phyloP scores from a whole-genome alignment of 2,797 vertebrate genomes.

The Ficedula albicollis region DNA sequence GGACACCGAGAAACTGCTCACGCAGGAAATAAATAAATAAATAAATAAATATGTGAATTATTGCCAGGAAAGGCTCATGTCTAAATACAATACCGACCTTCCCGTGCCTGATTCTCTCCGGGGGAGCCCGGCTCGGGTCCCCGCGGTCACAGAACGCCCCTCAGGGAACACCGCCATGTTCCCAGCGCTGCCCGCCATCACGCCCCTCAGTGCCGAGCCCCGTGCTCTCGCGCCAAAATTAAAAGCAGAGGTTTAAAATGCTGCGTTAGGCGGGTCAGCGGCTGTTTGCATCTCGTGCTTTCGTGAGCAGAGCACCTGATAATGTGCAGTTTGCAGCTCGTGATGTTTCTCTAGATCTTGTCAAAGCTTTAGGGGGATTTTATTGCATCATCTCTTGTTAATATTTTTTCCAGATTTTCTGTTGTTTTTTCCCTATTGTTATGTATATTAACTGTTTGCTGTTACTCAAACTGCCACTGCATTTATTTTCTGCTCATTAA shows the following conservation, averaged over 20 bases:
- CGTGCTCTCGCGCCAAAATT: conserved; percentile 17
- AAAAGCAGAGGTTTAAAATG: neutral
- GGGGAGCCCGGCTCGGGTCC: neutral
- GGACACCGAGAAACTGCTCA: neutral
- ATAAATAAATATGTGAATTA: neutral
- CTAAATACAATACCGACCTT: fast-evolving
- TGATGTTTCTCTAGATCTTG: fast-evolving
- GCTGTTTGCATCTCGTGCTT: neutral
- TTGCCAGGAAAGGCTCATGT: neutral
- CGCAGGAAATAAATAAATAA: neutral
- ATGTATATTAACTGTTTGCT: neutral
- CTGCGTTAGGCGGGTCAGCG: neutral
- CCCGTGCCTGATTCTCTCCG: neutral
- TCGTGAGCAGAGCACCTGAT: neutral
- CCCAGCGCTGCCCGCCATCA: neutral
- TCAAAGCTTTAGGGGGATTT: neutral
- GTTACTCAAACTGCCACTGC: neutral
- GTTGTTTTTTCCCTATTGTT: neutral
- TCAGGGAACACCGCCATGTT: neutral
- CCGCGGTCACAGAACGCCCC: neutral
- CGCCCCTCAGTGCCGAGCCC: fast-evolving
- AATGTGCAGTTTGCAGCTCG: neutral
- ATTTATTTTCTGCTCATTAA: neutral
- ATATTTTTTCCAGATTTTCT: neutral
- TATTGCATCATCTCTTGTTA: neutral